Evolutionary conservation across 2,888 invertebrate species (phyloP).

Genomic region (Oithona nana): DNA sequence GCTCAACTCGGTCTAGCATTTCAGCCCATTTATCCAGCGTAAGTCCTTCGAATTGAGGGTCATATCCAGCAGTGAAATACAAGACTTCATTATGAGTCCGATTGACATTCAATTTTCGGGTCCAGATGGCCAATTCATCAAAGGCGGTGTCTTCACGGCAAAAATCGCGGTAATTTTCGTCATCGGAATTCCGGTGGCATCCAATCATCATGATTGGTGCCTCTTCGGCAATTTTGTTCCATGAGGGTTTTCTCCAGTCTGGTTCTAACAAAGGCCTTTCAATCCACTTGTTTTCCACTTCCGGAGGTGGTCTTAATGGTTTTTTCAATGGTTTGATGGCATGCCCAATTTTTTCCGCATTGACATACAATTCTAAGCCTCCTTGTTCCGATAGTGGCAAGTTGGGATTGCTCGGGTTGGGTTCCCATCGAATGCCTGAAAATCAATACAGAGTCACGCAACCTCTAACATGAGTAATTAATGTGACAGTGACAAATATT

Average conservation of each 20-base stretch:
- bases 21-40: slow-evolving; percentile 7
- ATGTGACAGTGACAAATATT: too few species aligned
- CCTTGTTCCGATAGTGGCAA: background rate
- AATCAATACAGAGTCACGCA: too few species aligned
- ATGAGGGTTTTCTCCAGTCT: background rate
- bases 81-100: slow-evolving; percentile 16
- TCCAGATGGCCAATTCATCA: slow-evolving; percentile 23
- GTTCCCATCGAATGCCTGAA: background rate
- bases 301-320: background rate
- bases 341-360: slow-evolving; percentile 18
- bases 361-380: slow-evolving; percentile 20
- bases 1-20: slow-evolving; percentile 14
- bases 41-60: background rate
- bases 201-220: slow-evolving; percentile 16
- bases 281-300: background rate
- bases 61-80: slow-evolving; percentile 22
- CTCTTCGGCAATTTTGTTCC: slow-evolving; percentile 18
- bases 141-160: slow-evolving; percentile 18
- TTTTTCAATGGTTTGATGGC: background rate
- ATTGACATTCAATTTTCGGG: slow-evolving; percentile 17
- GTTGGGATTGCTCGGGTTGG: background rate
- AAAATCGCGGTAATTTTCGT: slow-evolving; percentile 19
- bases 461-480: too few species aligned
- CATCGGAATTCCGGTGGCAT: slow-evolving; percentile 19
- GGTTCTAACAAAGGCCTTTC: background rate